Base-by-base conservation (phyloP, 2,113 vertebrate species). In the Zapornia atra region DNA sequence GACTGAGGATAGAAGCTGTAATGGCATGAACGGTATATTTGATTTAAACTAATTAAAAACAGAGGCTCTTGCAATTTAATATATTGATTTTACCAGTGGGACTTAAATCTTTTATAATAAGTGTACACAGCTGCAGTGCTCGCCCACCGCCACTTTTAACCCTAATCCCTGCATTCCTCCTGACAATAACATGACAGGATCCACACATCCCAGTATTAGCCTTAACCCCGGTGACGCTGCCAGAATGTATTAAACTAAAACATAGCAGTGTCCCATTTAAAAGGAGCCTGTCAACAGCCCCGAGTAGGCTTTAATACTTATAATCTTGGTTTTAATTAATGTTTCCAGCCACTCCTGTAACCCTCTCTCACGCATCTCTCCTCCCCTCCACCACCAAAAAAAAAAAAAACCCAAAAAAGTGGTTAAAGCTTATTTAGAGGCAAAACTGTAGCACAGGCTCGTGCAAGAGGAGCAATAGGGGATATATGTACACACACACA, bases 31-130 rank as follows among this genome's bases (percentile, higher is more conserved):
- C 63, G 29, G 73, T 86, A 54, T 96, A 94, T 97, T 97, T 98
- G 97, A 98, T 98, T 97, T 95, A 96, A 97, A 96, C 97, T 98
- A 98, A 98, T 98, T 98, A 98, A 98, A 98, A 98, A 70, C 98
- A 98, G 97, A 97, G 97, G 90, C 92, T 94, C 85, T 86, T 91
- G 97, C 97, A 98, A 98, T 92, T 97, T 98, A 98, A 98, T 98
- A 97, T 97, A 98, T 98, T 98, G 98, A 98, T 98, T 98, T 97
- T 97, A 97, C 97, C 98, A 97, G 98, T 97, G 97, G 97, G 98
- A 98, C 96, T 97, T 97, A 94, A 97, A 96, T 96, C 97, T 97
- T 97, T 96, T 97, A 95, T 95, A 98, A 97, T 96, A 97, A 97
- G 97, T 97, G 96, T 97, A 97, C 97, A 97, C 98, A 98, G 98